Evolutionary conservation across 2,888 invertebrate species (phyloP), one percentile per base, ranked within the genome.

Genomic region (Dynastes grantii): DNA sequence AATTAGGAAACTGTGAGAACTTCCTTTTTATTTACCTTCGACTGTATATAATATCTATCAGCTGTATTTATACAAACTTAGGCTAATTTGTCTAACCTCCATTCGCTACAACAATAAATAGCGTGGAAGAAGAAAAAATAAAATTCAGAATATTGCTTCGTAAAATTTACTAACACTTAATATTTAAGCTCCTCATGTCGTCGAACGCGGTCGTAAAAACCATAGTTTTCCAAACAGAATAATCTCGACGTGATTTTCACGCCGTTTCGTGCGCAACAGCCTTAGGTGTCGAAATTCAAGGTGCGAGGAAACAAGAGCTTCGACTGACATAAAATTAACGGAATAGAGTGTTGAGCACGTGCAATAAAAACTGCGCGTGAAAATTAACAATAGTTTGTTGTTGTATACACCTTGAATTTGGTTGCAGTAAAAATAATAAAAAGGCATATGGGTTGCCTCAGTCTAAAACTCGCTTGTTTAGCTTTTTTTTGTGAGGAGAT

Each of bases 121-220:
- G 27, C 27, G 45, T 11, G 9, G 16, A 22, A 49, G 45, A 49
- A 68, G 45, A 16, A 45, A 45, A 68, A 68, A 68, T 68, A 68
- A 68, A 68, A 37, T 68, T 49, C 2, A 16, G 40, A 22, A 45
- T 22, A 37, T 67, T 37, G 22, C 13, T 13, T 4, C 9, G 22
- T 22, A 49, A 68, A 68, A 27, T 68, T 68, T 27, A 68, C 67
- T 49, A 45, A 68, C 27, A 51, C 49, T 49, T 27, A 68, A 68
- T 68, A 49, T 68, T 68, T 68, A 68, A 68, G 67, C 9, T 68
- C 27, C 22, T 22, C 45, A 9, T 49, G 49, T 68, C 67, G 13
- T 68, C 67, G 49, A 6, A 16, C 5, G 1, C 45, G 49, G 67
- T 68, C 45, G 45, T 68, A 68, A 27, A 68, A 68, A 49, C 27